These are phyloP conservation scores for Nasonia vitripennis DNA, from an alignment of 1,140 invertebrate species.

Conservation along the genomic window DNA sequence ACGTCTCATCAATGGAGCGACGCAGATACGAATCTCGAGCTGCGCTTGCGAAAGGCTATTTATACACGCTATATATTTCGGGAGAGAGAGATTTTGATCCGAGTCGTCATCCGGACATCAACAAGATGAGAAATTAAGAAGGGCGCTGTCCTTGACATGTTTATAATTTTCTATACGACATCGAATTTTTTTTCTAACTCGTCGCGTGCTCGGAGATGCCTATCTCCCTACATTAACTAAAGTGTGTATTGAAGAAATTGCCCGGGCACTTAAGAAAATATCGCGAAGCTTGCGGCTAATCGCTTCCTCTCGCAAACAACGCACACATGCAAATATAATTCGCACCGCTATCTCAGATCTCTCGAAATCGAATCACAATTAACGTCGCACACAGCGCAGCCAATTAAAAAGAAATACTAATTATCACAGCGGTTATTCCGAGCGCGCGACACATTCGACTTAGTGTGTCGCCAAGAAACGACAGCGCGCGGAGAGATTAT, in stretches of 20 bases:
- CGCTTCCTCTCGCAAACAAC: too few relatives aligned
- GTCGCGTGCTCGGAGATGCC: background rate
- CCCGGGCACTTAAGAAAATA: background rate
- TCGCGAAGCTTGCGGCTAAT: too few relatives aligned
- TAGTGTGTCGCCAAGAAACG: too few relatives aligned
- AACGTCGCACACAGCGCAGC: too few relatives aligned
- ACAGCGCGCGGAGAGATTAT: too few relatives aligned
- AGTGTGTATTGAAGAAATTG: background rate
- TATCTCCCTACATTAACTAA: constrained; percentile 9
- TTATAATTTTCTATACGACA: constrained; percentile 16
- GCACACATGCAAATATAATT: too few relatives aligned
- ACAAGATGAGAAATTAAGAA: constrained; percentile 36
- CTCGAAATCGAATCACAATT: too few relatives aligned
- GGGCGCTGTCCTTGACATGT: constrained; percentile 31
- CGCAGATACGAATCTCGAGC: constrained; percentile 31
- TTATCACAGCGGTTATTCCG: too few relatives aligned
- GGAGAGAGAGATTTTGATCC: constrained; percentile 16
- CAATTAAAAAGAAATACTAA: too few relatives aligned
- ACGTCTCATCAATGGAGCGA: constrained; percentile 14
- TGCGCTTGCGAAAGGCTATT: constrained; percentile 6
- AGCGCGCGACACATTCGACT: too few relatives aligned
- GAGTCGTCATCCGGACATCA: constrained; percentile 18
- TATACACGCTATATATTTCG: background rate
- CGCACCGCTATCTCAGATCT: too few relatives aligned
- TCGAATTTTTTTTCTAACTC: constrained; percentile 16